phyloP scores from a whole-genome alignment of 2,797 vertebrate species.

The Melanotaenia parkinsoni region DNA sequence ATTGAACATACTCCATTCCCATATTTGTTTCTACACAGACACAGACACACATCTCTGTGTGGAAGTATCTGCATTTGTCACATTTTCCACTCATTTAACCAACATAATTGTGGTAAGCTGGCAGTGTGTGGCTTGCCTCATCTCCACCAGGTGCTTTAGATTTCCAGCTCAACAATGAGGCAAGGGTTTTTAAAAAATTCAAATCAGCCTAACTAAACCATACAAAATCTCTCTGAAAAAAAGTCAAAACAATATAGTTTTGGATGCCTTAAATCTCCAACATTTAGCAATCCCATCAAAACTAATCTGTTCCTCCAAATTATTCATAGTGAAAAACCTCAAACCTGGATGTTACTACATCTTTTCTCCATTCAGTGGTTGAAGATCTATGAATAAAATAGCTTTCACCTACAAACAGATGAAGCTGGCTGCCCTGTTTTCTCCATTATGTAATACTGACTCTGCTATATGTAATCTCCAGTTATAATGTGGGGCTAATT shows the following conservation, averaged over 20 bases:
- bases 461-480: too few relatives aligned
- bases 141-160: slow-evolving; percentile 23
- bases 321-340: too few relatives aligned
- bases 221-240: background rate
- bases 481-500: background rate
- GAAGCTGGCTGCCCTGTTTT: background rate
- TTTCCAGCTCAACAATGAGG: slow-evolving; percentile 20
- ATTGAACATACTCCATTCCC: background rate
- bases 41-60: background rate
- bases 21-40: background rate
- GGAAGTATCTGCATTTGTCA: background rate
- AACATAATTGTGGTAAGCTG: background rate
- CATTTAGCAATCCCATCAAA: background rate
- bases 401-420: background rate
- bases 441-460: too few relatives aligned
- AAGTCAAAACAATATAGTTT: background rate
- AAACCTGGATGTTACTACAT: too few relatives aligned
- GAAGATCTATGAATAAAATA: background rate
- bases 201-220: slow-evolving; percentile 10
- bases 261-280: background rate
- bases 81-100: slow-evolving; percentile 18
- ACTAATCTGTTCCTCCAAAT: too few relatives aligned
- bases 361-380: background rate
- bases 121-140: background rate
- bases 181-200: slow-evolving; percentile 14